A percentile compares a stretch with the other conserved stretches of the same genome.
These are phyloP conservation scores for Gymnarchus niloticus DNA, from an alignment of 2,113 vertebrate genomes.

Conservation along the genomic window DNA sequence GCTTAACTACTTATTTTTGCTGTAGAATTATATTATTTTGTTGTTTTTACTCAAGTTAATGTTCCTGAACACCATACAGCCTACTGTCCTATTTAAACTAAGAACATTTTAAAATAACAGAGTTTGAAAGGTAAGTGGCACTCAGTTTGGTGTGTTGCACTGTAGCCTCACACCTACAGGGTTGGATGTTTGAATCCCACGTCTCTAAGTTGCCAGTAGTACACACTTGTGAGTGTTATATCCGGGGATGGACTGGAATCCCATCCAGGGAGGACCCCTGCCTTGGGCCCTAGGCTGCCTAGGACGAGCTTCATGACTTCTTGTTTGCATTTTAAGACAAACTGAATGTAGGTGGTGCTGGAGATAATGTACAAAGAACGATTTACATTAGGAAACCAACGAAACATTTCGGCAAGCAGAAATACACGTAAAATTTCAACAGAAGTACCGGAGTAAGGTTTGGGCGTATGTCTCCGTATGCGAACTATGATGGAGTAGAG, in stretches of 20 bases:
- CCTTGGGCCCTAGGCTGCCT: background rate
- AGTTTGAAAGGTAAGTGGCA: background rate
- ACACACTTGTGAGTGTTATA: background rate
- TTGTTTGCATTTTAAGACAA: background rate
- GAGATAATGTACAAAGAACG: background rate
- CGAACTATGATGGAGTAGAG: background rate
- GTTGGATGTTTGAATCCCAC: background rate
- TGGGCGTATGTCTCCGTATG: background rate
- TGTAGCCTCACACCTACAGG: background rate
- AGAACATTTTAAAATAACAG: background rate
- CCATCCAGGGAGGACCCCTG: background rate
- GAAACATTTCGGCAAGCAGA: background rate
- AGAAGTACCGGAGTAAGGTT: background rate
- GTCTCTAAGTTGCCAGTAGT: background rate
- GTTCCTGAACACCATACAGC: background rate
- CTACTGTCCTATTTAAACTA: background rate
- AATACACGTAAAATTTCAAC: background rate
- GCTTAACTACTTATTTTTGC: background rate
- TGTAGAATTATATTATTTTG: background rate
- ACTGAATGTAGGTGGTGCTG: background rate
- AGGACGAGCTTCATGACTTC: background rate
- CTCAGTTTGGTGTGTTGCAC: background rate
- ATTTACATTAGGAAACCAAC: background rate
- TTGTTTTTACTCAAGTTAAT: background rate
- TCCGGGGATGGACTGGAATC: background rate